Percentiles rank a stretch among this genome's conserved stretches.
These are phyloP conservation scores for Sanderia malayensis DNA, from an alignment of 30 jellyfish, hydroid and myxozoan species.

Conservation along the genomic window DNA sequence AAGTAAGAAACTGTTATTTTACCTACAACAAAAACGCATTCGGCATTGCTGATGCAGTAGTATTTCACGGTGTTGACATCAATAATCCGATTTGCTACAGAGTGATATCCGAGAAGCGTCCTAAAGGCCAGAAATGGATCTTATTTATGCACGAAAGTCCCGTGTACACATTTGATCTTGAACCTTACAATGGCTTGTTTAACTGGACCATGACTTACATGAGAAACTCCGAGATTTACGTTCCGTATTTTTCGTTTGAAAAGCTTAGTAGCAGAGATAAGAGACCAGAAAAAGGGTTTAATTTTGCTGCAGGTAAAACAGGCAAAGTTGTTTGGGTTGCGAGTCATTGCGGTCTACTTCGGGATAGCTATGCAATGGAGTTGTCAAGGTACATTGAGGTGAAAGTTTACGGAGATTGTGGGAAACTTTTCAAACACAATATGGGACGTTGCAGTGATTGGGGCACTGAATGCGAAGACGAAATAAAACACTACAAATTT, in stretches of 20 bases:
- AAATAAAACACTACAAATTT: slow-evolving; percentile 63
- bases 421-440: slow-evolving; percentile 48
- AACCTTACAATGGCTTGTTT: slow-evolving; percentile 62
- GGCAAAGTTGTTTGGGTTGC: slow-evolving; percentile 85
- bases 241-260: slow-evolving; percentile 72
- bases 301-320: slow-evolving; percentile 74
- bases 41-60: slow-evolving; percentile 76
- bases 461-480: slow-evolving; percentile 66
- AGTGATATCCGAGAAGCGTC: slow-evolving; percentile 37
- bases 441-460: slow-evolving; percentile 79
- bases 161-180: slow-evolving; percentile 45
- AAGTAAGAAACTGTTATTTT: slow-evolving; percentile 57
- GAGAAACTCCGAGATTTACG: slow-evolving; percentile 76
- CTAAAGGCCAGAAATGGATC: slow-evolving; percentile 80
- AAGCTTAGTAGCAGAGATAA: slow-evolving; percentile 1
- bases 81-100: slow-evolving; percentile 61
- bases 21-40: slow-evolving; percentile 70
- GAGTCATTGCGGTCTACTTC: slow-evolving; percentile 86
- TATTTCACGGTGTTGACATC: slow-evolving; percentile 92
- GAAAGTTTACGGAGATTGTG: slow-evolving; percentile 88
- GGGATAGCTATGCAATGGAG: slow-evolving; percentile 87
- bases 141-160: slow-evolving; percentile 96
- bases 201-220: slow-evolving; percentile 97
- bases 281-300: slow-evolving; percentile 8
- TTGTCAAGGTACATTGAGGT: slow-evolving; percentile 72